phyloP scores from a whole-genome alignment of 92 coral and sea anemone genomes.

The Metridium senile region DNA sequence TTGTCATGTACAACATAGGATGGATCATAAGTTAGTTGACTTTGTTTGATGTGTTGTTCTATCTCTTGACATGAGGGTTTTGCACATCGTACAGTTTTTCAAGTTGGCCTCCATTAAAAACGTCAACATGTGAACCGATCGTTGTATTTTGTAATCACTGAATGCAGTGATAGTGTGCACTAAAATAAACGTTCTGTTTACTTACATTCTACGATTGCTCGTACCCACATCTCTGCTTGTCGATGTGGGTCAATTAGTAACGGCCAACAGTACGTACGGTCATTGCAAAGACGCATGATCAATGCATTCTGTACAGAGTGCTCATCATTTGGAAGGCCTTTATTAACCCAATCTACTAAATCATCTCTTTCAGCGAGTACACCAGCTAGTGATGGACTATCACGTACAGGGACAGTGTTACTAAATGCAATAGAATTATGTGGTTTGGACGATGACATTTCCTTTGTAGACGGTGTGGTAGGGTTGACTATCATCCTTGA shows the following conservation, averaged over 20 bases:
- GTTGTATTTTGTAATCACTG: no score
- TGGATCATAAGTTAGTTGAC: no score
- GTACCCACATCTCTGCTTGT: slow-evolving; percentile 94
- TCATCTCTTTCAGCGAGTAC: slow-evolving; percentile 74
- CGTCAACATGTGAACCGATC: no score
- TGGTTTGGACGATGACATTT: slow-evolving; percentile 20
- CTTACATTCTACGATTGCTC: slow-evolving; percentile 74
- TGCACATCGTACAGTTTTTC: no score
- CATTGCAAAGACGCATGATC: slow-evolving; percentile 75
- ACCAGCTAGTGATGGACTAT: slow-evolving; percentile 62
- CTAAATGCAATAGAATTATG: slow-evolving; percentile 23
- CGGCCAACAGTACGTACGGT: slow-evolving; percentile 86
- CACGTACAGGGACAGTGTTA: slow-evolving; percentile 65
- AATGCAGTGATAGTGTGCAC: no score
- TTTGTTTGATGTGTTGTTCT: no score
- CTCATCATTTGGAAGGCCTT: slow-evolving; percentile 68
- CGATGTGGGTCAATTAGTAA: slow-evolving; percentile 87
- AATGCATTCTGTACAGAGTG: slow-evolving; percentile 85
- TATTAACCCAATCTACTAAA: slow-evolving; percentile 76
- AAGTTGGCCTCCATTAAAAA: no score
- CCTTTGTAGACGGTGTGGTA: slow-evolving; percentile 28
- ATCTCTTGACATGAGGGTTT: no score
- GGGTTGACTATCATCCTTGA: slow-evolving; percentile 38
- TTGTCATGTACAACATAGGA: no score
- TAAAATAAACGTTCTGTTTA: no score